These are phyloP conservation scores for Xestia xanthographa DNA, from an alignment of 2,888 invertebrate species.

Conservation along the genomic window DNA sequence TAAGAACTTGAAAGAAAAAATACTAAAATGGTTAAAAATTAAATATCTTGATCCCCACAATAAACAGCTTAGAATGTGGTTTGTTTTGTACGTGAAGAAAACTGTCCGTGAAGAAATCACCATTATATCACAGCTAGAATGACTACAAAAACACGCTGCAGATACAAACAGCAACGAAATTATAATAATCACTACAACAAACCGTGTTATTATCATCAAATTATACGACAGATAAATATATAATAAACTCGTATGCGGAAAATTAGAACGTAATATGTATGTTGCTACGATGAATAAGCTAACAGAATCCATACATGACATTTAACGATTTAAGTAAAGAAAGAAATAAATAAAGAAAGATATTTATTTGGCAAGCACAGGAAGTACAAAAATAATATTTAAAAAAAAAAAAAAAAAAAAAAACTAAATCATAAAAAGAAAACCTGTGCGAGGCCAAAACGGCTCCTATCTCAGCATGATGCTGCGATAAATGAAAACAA, in stretches of 20 bases:
- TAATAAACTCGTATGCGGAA: conserved; percentile 3
- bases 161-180: conserved; percentile 3
- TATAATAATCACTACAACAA: conserved; percentile 9
- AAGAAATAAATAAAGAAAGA: too few relatives aligned
- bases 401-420: too few relatives aligned
- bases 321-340: too few relatives aligned
- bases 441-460: too few relatives aligned
- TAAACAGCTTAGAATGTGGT: too few relatives aligned
- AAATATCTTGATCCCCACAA: neutral
- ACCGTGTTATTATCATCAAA: conserved; percentile 32
- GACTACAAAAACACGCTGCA: neutral
- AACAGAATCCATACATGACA: too few relatives aligned
- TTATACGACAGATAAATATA: conserved; percentile 31
- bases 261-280: conserved; percentile 13
- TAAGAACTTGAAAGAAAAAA: neutral
- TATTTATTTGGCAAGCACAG: too few relatives aligned
- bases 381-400: too few relatives aligned
- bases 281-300: conserved; percentile 7
- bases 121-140: neutral
- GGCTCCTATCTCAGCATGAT: too few relatives aligned
- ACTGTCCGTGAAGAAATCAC: neutral
- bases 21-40: neutral
- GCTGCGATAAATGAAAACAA: too few relatives aligned
- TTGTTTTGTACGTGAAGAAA: neutral
- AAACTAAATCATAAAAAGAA: too few relatives aligned